A percentile compares a stretch with the other conserved stretches of the same genome.
phyloP scores from a whole-genome alignment of 1,140 invertebrate genomes.

The Hycleus cichorii region DNA sequence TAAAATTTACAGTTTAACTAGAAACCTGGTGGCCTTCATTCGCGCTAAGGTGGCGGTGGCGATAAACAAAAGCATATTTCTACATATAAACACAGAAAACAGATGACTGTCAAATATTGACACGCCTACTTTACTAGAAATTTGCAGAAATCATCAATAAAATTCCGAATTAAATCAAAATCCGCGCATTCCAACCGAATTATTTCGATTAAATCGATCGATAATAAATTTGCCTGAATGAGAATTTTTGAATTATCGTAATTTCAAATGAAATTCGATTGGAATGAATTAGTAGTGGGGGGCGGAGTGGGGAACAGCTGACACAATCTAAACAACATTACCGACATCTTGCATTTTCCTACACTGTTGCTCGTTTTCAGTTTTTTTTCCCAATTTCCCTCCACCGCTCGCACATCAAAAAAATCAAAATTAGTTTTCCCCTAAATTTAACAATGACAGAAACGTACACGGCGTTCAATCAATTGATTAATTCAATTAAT shows the following conservation, averaged over 20 bases:
- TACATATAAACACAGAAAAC: conserved; percentile 3
- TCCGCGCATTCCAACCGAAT: not conserved
- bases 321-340: conserved; percentile 30
- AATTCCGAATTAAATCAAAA: not conserved
- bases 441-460: conserved; percentile 30
- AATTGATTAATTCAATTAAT: too few relatives aligned
- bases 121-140: conserved; percentile 8
- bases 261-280: too few relatives aligned
- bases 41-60: too few relatives aligned
- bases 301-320: conserved; percentile 3
- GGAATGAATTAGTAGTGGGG: not conserved
- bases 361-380: too few relatives aligned
- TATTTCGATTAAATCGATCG: not conserved
- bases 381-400: too few relatives aligned
- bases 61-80: too few relatives aligned
- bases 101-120: conserved; percentile 15
- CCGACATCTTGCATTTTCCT: conserved; percentile 30
- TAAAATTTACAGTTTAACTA: too few relatives aligned
- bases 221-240: too few relatives aligned
- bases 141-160: conserved; percentile 1
- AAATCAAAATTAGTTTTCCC: too few relatives aligned
- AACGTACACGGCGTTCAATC: conserved; percentile 7
- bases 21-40: too few relatives aligned
- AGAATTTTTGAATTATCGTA: not conserved
- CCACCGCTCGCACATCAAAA: too few relatives aligned